Conservation (phyloP, 2,113 vertebrate genomes). For the Phalacrocorax carbo region DNA sequence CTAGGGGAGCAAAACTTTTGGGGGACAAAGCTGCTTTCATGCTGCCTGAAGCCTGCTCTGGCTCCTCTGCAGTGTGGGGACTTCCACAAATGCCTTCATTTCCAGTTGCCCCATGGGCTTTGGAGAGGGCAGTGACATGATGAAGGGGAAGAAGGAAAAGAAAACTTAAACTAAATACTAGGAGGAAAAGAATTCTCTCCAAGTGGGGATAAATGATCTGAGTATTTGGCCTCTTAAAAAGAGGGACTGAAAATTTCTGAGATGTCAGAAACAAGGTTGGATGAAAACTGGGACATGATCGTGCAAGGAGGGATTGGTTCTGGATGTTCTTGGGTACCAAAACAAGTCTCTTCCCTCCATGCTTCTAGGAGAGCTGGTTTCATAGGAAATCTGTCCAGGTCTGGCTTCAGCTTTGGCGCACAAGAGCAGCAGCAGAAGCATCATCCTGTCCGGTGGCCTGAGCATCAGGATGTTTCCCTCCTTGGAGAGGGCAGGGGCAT, state of each 20-base stretch:
- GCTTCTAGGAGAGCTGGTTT: neutral
- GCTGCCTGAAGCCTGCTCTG: neutral
- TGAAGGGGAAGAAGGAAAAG: neutral
- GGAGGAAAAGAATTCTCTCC: neutral
- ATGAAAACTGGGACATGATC: neutral
- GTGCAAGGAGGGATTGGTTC: neutral
- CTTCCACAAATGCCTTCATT: neutral
- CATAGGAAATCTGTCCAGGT: neutral
- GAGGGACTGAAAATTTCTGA: neutral
- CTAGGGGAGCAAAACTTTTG: neutral
- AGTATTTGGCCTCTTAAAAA: neutral
- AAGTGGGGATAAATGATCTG: neutral
- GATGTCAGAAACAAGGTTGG: neutral
- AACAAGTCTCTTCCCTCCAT: neutral
- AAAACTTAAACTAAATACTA: neutral
- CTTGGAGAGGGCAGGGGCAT: neutral
- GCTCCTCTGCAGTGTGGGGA: neutral
- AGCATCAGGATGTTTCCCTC: neutral
- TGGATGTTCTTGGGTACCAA: neutral
- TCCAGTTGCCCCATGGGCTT: neutral
- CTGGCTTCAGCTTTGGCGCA: neutral
- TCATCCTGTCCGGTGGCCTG: neutral
- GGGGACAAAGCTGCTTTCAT: neutral
- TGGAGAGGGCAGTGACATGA: neutral
- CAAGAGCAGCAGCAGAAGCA: neutral